Conservation (phyloP, 2,888 invertebrate species). For the Pristionchus fissidentatus region DNA sequence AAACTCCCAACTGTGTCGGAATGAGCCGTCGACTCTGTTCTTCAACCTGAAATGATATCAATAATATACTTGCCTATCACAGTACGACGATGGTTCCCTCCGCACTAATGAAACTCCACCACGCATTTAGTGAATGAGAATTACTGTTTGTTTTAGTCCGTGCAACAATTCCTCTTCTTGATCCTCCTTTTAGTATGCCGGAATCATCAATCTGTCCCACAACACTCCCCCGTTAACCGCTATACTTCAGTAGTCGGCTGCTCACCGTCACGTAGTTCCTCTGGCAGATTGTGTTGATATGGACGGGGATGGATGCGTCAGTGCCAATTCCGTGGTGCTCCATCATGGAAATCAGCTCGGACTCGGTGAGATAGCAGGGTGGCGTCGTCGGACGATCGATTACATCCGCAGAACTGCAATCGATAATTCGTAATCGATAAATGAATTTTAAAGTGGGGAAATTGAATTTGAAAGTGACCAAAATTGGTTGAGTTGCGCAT, state of each 20-base stretch:
- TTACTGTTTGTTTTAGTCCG: too few relatives aligned
- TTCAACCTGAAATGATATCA: conserved; percentile 77
- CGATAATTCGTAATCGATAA: neutral
- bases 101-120: too few relatives aligned
- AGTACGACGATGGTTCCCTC: neutral
- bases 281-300: conserved; percentile 97
- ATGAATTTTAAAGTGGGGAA: neutral
- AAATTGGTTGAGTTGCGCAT: too few relatives aligned
- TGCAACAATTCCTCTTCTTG: too few relatives aligned
- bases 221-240: neutral
- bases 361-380: conserved; percentile 96
- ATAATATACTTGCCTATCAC: neutral
- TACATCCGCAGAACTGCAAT: conserved; percentile 81
- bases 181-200: too few relatives aligned
- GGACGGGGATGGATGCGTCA: conserved; percentile 98
- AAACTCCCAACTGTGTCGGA: conserved; percentile 96
- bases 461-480: neutral
- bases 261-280: conserved; percentile 92
- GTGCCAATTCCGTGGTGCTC: conserved; percentile 99
- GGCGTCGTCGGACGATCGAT: conserved; percentile 91
- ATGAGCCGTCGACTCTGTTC: conserved; percentile 88
- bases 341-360: conserved; percentile 96
- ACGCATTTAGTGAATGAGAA: neutral
- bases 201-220: neutral
- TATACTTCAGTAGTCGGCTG: neutral